Evolutionary conservation across 1,140 invertebrate species (phyloP).

Genomic region (Subanguina moxae): DNA sequence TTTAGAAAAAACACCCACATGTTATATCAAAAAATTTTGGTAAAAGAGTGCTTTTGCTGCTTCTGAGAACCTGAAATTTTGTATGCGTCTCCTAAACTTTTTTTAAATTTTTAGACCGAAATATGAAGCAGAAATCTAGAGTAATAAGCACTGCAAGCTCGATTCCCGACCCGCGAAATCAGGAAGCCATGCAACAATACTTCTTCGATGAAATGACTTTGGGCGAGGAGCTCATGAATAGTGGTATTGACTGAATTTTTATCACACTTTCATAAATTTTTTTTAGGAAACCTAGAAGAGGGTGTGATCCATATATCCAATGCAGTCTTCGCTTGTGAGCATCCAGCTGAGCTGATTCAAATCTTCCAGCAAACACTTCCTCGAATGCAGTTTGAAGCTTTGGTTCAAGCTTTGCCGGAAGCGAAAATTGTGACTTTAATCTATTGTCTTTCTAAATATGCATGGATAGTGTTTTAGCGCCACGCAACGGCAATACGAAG

Average conservation of each 20-base stretch:
- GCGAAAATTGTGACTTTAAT: slow-evolving; percentile 14
- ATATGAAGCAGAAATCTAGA: neutral
- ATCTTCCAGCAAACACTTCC: slow-evolving; percentile 56
- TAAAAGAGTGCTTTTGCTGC: no score
- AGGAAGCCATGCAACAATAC: slow-evolving; percentile 85
- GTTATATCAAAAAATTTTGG: no score
- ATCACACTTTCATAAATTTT: neutral
- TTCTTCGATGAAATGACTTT: slow-evolving; percentile 76
- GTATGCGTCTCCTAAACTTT: neutral
- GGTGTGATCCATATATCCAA: slow-evolving; percentile 62
- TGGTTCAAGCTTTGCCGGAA: slow-evolving; percentile 23
- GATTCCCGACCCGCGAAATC: slow-evolving; percentile 78
- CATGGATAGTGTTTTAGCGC: no score
- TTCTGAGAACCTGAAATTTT: no score
- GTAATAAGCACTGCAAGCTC: neutral
- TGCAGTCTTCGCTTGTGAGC: slow-evolving; percentile 61
- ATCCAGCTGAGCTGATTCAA: slow-evolving; percentile 61
- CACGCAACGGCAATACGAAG: no score
- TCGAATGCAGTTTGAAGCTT: slow-evolving; percentile 15
- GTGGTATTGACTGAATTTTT: slow-evolving; percentile 7
- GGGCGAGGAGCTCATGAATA: slow-evolving; percentile 65
- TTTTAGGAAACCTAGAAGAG: slow-evolving; percentile 47
- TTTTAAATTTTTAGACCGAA: neutral
- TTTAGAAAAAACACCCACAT: no score
- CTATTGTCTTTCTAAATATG: no score